A percentile compares a stretch with the other conserved stretches of the same genome.
These are phyloP conservation scores for Apamea crenata DNA, from an alignment of 2,888 invertebrate species.

Conservation along the genomic window DNA sequence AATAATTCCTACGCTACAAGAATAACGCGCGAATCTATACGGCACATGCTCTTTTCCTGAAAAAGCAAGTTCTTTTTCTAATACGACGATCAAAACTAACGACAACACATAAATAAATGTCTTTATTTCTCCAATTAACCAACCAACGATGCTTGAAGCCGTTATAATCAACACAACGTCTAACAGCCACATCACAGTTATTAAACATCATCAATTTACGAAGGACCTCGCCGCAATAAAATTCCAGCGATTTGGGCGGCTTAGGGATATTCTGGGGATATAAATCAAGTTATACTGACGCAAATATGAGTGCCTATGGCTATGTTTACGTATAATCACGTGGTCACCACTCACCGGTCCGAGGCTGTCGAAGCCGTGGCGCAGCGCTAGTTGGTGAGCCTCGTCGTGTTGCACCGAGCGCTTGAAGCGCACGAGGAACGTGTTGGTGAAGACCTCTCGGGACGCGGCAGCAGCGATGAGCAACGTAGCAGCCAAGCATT, in stretches of 20 bases:
- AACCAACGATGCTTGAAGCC: constrained; percentile 21
- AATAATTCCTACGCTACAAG: neutral
- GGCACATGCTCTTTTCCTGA: neutral
- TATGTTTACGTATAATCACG: constrained; percentile 88
- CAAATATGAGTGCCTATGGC: constrained; percentile 69
- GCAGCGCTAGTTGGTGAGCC: constrained; percentile 95
- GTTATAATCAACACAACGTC: constrained; percentile 42
- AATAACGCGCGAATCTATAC: constrained; percentile 15
- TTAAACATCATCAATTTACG: constrained; percentile 56
- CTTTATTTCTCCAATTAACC: constrained; percentile 41
- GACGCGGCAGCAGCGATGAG: constrained; percentile 84
- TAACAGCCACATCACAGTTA: constrained; percentile 27
- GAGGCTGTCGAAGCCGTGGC: constrained; percentile 98
- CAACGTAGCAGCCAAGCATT: constrained; percentile 85
- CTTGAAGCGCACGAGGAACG: constrained; percentile 97
- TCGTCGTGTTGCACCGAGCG: constrained; percentile 93
- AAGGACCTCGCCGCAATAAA: constrained; percentile 54
- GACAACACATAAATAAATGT: constrained; percentile 25
- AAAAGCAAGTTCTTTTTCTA: constrained; percentile 9
- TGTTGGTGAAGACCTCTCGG: constrained; percentile 97
- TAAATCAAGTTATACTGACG: constrained; percentile 67
- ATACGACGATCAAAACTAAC: constrained; percentile 25
- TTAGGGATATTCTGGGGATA: constrained; percentile 42
- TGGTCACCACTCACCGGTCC: constrained; percentile 95
- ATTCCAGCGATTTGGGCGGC: constrained; percentile 56